Conservation (phyloP, 2,888 invertebrate genomes). For the Ectropis crepuscularia region DNA sequence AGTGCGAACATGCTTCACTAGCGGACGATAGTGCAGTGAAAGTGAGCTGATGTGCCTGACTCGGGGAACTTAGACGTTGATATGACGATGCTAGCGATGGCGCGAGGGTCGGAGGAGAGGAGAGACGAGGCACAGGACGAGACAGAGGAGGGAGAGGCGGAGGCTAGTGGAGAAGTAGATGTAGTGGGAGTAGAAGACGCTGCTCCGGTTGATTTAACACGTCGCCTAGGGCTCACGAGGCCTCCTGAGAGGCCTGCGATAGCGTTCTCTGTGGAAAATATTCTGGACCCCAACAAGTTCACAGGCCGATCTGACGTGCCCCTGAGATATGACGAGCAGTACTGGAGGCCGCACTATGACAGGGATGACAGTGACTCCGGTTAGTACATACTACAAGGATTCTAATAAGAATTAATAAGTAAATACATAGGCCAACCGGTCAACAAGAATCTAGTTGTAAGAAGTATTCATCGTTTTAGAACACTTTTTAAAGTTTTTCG, state of each 20-base stretch:
- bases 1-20: constrained; percentile 48
- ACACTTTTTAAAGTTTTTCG: not conserved
- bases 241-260: constrained; percentile 83
- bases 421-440: no score
- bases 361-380: constrained; percentile 86
- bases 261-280: constrained; percentile 96
- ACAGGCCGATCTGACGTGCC: constrained; percentile 87
- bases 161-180: constrained; percentile 73
- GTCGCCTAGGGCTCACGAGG: constrained; percentile 85
- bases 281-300: constrained; percentile 95
- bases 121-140: constrained; percentile 66
- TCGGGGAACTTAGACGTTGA: constrained; percentile 62
- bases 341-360: constrained; percentile 82
- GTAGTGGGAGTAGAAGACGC: constrained; percentile 81
- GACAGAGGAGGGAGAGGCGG: constrained; percentile 69
- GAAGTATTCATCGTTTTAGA: no score
- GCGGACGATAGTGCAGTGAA: constrained; percentile 49
- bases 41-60: constrained; percentile 47
- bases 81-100: constrained; percentile 84
- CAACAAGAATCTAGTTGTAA: no score
- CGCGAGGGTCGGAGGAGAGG: constrained; percentile 76
- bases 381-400: constrained; percentile 49
- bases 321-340: constrained; percentile 84
- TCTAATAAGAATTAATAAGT: constrained; percentile 11
- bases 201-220: constrained; percentile 76